A percentile compares a stretch with the other conserved stretches of the same genome.
These are phyloP conservation scores for Cerceris ruficornis DNA, from an alignment of 2,888 invertebrate genomes.

Conservation along the genomic window DNA sequence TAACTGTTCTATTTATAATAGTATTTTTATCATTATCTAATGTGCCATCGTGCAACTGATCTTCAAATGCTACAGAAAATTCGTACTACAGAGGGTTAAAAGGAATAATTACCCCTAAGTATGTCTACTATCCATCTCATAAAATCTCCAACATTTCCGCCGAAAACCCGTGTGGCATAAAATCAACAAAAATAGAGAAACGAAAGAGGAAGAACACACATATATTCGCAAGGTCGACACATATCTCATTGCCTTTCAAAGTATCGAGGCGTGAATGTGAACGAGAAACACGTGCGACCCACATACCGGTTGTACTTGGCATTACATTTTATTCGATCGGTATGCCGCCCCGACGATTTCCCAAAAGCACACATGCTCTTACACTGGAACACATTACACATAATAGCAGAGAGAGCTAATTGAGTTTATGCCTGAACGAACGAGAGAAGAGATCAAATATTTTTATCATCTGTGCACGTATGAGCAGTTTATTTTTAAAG, in stretches of 20 bases:
- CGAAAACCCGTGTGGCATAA: no score
- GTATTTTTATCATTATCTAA: no score
- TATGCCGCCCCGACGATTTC: slow-evolving; percentile 50
- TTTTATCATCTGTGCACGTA: no score
- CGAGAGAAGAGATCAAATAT: not conserved
- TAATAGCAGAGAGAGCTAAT: not conserved
- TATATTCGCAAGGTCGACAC: not conserved
- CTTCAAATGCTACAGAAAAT: no score
- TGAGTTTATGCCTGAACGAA: not conserved
- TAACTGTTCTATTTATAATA: no score
- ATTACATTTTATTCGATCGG: slow-evolving; percentile 55
- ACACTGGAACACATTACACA: slow-evolving; percentile 1
- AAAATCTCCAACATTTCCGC: no score
- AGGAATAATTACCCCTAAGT: no score
- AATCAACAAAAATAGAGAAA: not conserved
- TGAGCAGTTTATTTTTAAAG: no score
- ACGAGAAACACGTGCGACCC: slow-evolving; percentile 42
- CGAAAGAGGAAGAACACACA: not conserved
- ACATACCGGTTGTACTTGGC: slow-evolving; percentile 41
- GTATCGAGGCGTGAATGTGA: slow-evolving; percentile 16
- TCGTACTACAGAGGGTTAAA: no score
- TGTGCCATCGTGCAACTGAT: no score
- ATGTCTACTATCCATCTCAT: no score
- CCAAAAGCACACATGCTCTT: slow-evolving; percentile 46
- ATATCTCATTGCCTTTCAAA: not conserved